phyloP scores from a whole-genome alignment of 2,888 invertebrate species.

The Sphaeridia pumilis region DNA sequence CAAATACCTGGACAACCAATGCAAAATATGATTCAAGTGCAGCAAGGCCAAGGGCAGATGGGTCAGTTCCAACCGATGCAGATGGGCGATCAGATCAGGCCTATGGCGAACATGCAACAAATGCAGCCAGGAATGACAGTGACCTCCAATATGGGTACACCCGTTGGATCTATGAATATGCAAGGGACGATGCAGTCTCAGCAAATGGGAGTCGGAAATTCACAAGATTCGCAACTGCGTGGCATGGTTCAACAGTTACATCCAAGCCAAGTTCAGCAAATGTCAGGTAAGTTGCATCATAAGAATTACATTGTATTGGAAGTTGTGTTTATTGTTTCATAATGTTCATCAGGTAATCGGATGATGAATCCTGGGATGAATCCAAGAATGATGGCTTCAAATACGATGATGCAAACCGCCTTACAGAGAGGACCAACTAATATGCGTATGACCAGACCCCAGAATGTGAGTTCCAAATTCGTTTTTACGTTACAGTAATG shows the following conservation, averaged over 20 bases:
- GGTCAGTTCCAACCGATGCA: no score
- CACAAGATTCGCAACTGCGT: background rate
- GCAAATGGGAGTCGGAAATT: background rate
- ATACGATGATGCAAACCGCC: conserved; percentile 18
- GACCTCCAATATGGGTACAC: background rate
- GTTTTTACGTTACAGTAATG: background rate
- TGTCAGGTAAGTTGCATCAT: conserved; percentile 37
- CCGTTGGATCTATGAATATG: no score
- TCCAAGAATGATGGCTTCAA: conserved; percentile 21
- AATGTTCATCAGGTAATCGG: no score
- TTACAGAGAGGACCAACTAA: conserved; percentile 32
- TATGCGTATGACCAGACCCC: conserved; percentile 43
- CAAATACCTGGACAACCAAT: conserved; percentile 19
- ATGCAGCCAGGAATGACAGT: background rate
- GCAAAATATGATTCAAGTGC: conserved; percentile 15
- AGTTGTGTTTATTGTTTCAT: no score
- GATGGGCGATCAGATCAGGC: no score
- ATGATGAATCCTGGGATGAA: no score
- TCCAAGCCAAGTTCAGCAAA: conserved; percentile 39
- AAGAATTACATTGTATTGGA: no score
- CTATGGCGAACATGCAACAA: conserved; percentile 1
- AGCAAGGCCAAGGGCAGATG: conserved; percentile 24
- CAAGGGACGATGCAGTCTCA: conserved; percentile 28
- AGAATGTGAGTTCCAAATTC: conserved; percentile 4
- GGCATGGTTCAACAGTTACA: conserved; percentile 7